These are phyloP conservation scores for Mesocricetus auratus DNA, from an alignment of 2,113 vertebrate genomes.

Conservation along the genomic window DNA sequence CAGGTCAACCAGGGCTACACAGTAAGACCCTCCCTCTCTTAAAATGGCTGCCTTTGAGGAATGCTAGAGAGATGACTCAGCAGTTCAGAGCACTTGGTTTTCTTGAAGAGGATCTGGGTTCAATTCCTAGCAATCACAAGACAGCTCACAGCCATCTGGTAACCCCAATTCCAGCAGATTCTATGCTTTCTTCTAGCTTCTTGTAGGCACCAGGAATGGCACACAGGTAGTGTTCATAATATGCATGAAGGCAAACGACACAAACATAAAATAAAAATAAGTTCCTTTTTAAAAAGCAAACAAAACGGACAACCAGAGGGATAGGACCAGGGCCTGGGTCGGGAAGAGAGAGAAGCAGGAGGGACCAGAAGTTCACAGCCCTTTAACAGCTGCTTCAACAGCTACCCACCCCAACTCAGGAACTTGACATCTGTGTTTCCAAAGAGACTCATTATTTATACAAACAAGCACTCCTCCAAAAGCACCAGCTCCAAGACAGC, in stretches of 20 bases:
- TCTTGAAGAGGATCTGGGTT: neutral
- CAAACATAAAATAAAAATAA: neutral
- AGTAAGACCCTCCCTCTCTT: neutral
- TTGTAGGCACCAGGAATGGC: neutral
- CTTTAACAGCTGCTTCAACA: neutral
- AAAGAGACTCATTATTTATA: constrained; percentile 25
- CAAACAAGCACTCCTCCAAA: neutral
- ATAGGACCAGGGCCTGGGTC: no score
- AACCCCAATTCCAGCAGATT: neutral
- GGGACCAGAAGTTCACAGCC: neutral
- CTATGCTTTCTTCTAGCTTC: neutral
- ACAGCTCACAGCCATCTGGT: neutral
- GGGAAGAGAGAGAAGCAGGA: no score
- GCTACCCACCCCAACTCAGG: neutral
- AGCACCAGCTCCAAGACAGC: neutral
- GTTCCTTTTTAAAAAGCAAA: neutral
- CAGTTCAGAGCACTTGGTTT: neutral
- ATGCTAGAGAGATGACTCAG: neutral
- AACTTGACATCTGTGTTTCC: constrained; percentile 40
- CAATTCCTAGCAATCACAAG: neutral
- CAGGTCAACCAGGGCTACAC: neutral
- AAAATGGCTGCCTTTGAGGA: neutral
- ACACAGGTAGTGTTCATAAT: neutral
- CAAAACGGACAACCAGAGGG: neutral
- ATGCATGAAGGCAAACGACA: neutral